A percentile compares a stretch with the other conserved stretches of the same genome.
Evolutionary conservation across 2,113 vertebrate species (phyloP).

Genomic region (Tylochromis polylepis): DNA sequence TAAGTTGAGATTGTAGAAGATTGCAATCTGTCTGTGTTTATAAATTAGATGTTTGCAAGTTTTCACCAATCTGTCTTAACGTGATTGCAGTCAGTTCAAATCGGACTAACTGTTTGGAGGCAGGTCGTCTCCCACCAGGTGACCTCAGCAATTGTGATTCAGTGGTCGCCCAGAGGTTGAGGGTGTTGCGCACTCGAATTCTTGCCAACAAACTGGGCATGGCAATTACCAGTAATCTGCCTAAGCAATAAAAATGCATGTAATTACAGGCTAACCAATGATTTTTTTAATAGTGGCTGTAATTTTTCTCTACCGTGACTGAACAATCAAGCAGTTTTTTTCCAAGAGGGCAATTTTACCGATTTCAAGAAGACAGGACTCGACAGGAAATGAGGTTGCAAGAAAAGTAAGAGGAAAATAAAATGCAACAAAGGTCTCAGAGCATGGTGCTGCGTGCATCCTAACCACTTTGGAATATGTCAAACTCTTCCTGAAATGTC

Average conservation of each 20-base stretch:
- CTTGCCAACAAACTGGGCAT: background rate
- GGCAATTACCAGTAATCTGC: background rate
- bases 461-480: background rate
- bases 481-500: background rate
- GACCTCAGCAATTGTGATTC: background rate
- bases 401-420: background rate
- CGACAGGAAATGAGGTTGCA: background rate
- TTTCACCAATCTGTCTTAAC: background rate
- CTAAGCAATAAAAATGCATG: background rate
- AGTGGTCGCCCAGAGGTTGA: background rate
- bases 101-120: background rate
- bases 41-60: background rate
- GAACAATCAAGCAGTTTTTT: background rate
- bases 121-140: background rate
- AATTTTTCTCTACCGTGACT: background rate
- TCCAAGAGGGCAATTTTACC: background rate
- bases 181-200: background rate
- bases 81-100: background rate
- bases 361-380: background rate
- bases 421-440: background rate
- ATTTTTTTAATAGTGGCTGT: background rate
- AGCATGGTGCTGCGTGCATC: accelerated
- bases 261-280: background rate
- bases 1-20: background rate
- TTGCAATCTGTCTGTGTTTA: background rate